These are phyloP conservation scores for Lutjanus campechanus DNA, from an alignment of 2,797 vertebrate species.

Conservation along the genomic window DNA sequence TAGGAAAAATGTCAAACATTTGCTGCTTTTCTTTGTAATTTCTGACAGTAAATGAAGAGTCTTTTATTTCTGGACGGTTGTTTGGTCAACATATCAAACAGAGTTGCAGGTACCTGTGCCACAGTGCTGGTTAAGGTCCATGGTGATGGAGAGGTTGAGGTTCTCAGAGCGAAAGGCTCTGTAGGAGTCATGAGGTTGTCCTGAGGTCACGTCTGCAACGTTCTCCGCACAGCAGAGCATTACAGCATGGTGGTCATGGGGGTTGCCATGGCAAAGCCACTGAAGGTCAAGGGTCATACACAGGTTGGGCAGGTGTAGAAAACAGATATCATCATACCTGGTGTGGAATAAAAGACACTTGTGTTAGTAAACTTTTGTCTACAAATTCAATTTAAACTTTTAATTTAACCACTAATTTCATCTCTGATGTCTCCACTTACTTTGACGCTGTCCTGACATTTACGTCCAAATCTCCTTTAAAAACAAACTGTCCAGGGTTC, in stretches of 20 bases:
- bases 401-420: neutral
- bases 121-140: slow-evolving; percentile 92
- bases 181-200: slow-evolving; percentile 96
- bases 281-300: slow-evolving; percentile 96
- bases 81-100: neutral
- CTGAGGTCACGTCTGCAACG: slow-evolving; percentile 90
- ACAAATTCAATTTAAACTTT: neutral
- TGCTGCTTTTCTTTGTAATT: too few species aligned
- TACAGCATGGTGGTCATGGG: slow-evolving; percentile 94
- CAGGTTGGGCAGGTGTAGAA: slow-evolving; percentile 95
- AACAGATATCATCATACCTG: slow-evolving; percentile 98
- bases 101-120: slow-evolving; percentile 81
- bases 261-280: slow-evolving; percentile 98
- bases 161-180: slow-evolving; percentile 98
- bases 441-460: slow-evolving; percentile 98
- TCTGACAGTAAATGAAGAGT: too few species aligned
- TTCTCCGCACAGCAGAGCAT: slow-evolving; percentile 93
- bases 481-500: slow-evolving; percentile 95
- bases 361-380: neutral
- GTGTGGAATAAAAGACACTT: neutral
- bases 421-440: slow-evolving; percentile 80
- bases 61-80: too few species aligned
- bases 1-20: too few species aligned
- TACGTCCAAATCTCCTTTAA: slow-evolving; percentile 95
- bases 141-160: slow-evolving; percentile 96